phyloP scores from a whole-genome alignment of 2,888 invertebrate species.

The Perithous albicinctus region DNA sequence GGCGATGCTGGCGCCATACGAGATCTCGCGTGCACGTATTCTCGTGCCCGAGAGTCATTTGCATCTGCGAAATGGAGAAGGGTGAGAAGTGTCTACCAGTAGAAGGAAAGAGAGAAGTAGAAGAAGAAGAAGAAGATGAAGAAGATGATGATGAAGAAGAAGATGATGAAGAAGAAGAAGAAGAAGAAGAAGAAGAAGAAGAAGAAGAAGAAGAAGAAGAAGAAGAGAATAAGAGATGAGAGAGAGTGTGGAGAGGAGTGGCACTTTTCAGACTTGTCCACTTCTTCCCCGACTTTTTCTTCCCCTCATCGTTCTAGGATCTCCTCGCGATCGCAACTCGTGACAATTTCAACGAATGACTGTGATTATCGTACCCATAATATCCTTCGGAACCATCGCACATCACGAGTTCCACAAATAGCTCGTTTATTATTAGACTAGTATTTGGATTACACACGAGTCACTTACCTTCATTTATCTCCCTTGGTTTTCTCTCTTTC shows the following conservation, averaged over 20 bases:
- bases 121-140: constrained; percentile 13
- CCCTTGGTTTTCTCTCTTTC: constrained; percentile 32
- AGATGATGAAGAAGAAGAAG: background rate
- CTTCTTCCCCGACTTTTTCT: constrained; percentile 51
- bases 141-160: background rate
- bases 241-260: constrained; percentile 15
- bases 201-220: background rate
- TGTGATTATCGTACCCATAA: constrained; percentile 64
- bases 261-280: constrained; percentile 24
- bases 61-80: constrained; percentile 66
- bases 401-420: constrained; percentile 19
- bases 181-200: background rate
- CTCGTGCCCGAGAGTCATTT: constrained; percentile 66
- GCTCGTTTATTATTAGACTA: constrained; percentile 37
- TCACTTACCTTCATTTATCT: background rate
- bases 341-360: constrained; percentile 55
- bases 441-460: constrained; percentile 42
- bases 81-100: constrained; percentile 25
- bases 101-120: background rate
- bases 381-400: constrained; percentile 24
- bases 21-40: constrained; percentile 56
- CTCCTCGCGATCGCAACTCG: constrained; percentile 40
- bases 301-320: constrained; percentile 19
- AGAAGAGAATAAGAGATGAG: background rate
- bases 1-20: constrained; percentile 65